These are phyloP conservation scores for Karalla daura DNA, from an alignment of 2,797 vertebrate species.

Conservation along the genomic window DNA sequence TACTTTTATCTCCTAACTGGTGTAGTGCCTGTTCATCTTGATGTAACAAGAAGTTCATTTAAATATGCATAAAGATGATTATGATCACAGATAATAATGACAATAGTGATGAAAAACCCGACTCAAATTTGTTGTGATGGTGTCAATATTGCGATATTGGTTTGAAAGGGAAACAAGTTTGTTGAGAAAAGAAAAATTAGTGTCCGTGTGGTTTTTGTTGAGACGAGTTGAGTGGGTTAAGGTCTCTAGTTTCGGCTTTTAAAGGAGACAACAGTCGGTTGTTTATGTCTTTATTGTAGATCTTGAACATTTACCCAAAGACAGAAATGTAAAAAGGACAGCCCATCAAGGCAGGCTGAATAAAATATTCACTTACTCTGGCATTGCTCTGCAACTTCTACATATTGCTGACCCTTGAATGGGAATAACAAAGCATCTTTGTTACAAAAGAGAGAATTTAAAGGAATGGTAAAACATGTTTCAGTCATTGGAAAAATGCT, in stretches of 20 bases:
- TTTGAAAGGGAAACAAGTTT: conserved; percentile 83
- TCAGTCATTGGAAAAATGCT: too few relatives aligned
- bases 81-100: conserved; percentile 79
- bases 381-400: conserved; percentile 51
- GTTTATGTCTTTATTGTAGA: conserved; percentile 41
- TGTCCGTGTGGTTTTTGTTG: conserved; percentile 68
- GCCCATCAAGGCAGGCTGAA: conserved; percentile 14
- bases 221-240: too few relatives aligned
- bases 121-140: conserved; percentile 83
- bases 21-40: conserved; percentile 89
- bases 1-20: conserved; percentile 87
- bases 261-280: neutral
- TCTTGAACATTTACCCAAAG: conserved; percentile 23
- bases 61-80: conserved; percentile 87
- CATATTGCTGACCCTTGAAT: conserved; percentile 10
- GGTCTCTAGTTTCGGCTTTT: neutral
- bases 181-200: conserved; percentile 72
- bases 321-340: conserved; percentile 6
- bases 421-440: neutral
- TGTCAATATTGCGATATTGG: conserved; percentile 83
- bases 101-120: conserved; percentile 69
- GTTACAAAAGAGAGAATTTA: neutral
- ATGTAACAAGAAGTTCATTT: conserved; percentile 85
- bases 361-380: conserved; percentile 18
- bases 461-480: conserved; percentile 1